phyloP scores from a whole-genome alignment of 2,113 vertebrate species.

The Lonchura striata region DNA sequence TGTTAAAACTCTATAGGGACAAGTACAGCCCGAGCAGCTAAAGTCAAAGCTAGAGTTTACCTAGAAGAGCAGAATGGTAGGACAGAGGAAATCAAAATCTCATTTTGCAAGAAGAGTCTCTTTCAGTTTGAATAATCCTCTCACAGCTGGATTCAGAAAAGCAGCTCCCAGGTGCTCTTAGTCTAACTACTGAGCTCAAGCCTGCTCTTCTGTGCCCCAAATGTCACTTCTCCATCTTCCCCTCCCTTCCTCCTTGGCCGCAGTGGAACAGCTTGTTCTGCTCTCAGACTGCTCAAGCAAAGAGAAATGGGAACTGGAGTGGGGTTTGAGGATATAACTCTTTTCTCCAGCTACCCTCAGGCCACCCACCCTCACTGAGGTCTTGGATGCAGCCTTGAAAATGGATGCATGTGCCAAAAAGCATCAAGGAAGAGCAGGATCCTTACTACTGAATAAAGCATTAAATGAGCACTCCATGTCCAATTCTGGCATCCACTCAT shows the following conservation, averaged over 20 bases:
- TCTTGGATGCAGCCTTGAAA: not conserved
- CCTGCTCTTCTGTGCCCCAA: not conserved
- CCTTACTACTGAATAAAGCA: not conserved
- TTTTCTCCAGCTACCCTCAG: not conserved
- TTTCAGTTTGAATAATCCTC: not conserved
- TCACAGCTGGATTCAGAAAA: not conserved
- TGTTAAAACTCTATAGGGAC: not conserved
- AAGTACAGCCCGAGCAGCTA: not conserved
- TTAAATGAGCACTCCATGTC: not conserved
- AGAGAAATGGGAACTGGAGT: not conserved
- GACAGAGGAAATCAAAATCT: not conserved
- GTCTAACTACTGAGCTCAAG: not conserved
- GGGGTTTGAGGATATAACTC: not conserved
- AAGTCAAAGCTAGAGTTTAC: not conserved
- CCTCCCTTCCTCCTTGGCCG: not conserved
- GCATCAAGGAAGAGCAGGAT: not conserved
- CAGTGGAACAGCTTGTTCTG: not conserved
- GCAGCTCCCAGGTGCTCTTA: not conserved
- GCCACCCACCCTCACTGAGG: not conserved
- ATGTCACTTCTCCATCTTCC: not conserved
- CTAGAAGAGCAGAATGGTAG: not conserved
- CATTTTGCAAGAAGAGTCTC: rapidly evolving
- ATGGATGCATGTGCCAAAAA: not conserved
- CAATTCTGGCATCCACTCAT: not conserved
- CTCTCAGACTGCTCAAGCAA: not conserved